Percentiles rank a stretch among this genome's conserved stretches.
These are phyloP conservation scores for Calliphora vicina DNA, from an alignment of 1,140 invertebrate species.

Conservation along the genomic window DNA sequence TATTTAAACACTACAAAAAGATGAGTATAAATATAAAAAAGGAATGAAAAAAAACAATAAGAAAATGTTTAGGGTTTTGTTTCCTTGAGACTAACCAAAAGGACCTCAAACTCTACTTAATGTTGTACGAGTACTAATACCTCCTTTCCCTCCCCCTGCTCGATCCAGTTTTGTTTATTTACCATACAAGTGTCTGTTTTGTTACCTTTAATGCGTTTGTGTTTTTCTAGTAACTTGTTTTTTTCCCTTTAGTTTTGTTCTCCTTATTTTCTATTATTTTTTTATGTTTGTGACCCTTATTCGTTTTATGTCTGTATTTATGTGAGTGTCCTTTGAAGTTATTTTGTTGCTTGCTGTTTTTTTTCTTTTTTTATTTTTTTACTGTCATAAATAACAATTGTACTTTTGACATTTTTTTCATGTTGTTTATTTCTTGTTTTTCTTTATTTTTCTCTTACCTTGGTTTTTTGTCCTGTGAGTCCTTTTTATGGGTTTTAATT, in stretches of 20 bases:
- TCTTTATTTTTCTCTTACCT: background rate
- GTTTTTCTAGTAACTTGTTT: background rate
- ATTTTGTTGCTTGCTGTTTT: background rate
- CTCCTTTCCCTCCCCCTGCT: background rate
- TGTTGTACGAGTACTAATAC: background rate
- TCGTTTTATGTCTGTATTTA: constrained; percentile 6
- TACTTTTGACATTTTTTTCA: constrained; percentile 29
- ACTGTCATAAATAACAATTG: constrained; percentile 28
- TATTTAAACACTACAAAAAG: background rate
- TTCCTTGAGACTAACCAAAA: background rate
- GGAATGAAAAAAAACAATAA: background rate
- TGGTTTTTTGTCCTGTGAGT: background rate
- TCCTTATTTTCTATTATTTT: background rate
- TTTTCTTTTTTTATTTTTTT: background rate
- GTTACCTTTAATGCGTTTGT: constrained; percentile 21
- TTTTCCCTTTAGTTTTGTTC: constrained; percentile 14
- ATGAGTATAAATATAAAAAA: background rate
- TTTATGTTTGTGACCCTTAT: background rate
- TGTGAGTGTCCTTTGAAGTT: background rate
- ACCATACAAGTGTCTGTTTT: constrained; percentile 14
- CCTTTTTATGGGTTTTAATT: constrained; percentile 20
- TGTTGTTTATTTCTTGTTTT: background rate
- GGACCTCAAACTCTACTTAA: background rate
- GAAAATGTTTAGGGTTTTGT: background rate
- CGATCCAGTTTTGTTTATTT: background rate